phyloP scores from a whole-genome alignment of 64 coral and sea anemone genomes.

The Dendronephthya gigantea region DNA sequence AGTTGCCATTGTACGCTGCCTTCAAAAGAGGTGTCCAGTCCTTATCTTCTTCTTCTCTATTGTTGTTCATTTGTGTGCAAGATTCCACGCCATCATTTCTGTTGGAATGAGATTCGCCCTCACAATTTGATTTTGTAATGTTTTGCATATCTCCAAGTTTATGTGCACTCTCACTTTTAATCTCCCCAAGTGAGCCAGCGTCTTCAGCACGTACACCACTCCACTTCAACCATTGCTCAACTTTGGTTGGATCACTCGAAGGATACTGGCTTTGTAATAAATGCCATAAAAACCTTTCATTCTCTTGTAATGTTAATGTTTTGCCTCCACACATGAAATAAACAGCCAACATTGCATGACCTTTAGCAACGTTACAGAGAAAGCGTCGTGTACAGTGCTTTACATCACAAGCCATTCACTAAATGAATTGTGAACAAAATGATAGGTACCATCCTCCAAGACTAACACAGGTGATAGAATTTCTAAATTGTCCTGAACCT shows the following conservation, averaged over 20 bases:
- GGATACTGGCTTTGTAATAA: conserved; percentile 18
- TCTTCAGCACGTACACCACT: conserved; percentile 63
- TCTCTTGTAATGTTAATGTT: background rate
- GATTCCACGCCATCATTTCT: background rate
- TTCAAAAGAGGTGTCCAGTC: conserved; percentile 70
- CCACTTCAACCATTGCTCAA: conserved; percentile 86
- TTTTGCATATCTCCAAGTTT: background rate
- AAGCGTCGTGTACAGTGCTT: conserved; percentile 89
- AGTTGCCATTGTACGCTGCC: conserved; percentile 72
- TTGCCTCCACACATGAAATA: conserved; percentile 24
- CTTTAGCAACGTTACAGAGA: conserved; percentile 62
- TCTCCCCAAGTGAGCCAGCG: conserved; percentile 39
- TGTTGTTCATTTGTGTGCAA: conserved; percentile 47
- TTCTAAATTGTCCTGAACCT: conserved; percentile 46
- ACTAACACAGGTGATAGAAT: conserved; percentile 57
- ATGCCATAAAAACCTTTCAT: conserved; percentile 15
- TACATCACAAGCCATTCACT: conserved; percentile 81
- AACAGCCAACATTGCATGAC: conserved; percentile 92
- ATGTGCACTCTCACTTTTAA: background rate
- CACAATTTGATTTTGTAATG: background rate
- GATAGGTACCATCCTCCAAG: conserved; percentile 42
- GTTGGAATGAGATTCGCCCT: background rate
- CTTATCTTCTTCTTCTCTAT: background rate
- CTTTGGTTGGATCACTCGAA: conserved; percentile 18
- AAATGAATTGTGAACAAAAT: conserved; percentile 87